Percentiles rank a stretch among this genome's conserved stretches.
These are phyloP conservation scores for Drosophila bifasciata DNA, from an alignment of 1,140 invertebrate genomes.

Conservation along the genomic window DNA sequence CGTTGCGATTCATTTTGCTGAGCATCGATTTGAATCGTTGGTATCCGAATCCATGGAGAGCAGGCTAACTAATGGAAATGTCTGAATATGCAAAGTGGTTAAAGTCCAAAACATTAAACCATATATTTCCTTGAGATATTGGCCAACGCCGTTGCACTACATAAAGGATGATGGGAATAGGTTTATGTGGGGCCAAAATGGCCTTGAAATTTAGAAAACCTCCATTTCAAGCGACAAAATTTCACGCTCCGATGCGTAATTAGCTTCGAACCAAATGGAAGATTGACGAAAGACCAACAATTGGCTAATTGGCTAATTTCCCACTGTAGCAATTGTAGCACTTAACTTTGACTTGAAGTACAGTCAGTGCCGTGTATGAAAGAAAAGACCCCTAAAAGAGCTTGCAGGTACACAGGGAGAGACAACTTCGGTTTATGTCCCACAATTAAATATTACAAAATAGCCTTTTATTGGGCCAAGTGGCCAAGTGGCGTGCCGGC, in stretches of 20 bases:
- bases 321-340: slow-evolving; percentile 65
- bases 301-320: slow-evolving; percentile 73
- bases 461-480: slow-evolving; percentile 40
- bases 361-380: slow-evolving; percentile 46
- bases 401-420: slow-evolving; percentile 3
- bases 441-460: slow-evolving; percentile 78
- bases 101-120: slow-evolving; percentile 27
- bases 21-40: slow-evolving; percentile 8
- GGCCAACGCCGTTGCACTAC: slow-evolving; percentile 44
- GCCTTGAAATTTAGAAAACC: slow-evolving; percentile 1
- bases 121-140: slow-evolving; percentile 45
- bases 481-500: slow-evolving; percentile 3
- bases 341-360: slow-evolving; percentile 77
- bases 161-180: slow-evolving; percentile 36
- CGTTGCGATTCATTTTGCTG: slow-evolving; percentile 8
- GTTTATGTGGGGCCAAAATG: slow-evolving; percentile 4
- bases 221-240: not conserved
- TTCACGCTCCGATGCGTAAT: slow-evolving; percentile 67
- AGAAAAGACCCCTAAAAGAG: slow-evolving; percentile 8
- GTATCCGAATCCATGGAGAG: slow-evolving; percentile 13
- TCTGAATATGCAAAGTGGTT: slow-evolving; percentile 44
- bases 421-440: slow-evolving; percentile 35
- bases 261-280: slow-evolving; percentile 42
- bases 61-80: slow-evolving; percentile 37
- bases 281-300: slow-evolving; percentile 67